Conservation (phyloP, 2,888 invertebrate species). For the Lysandra coridon region DNA sequence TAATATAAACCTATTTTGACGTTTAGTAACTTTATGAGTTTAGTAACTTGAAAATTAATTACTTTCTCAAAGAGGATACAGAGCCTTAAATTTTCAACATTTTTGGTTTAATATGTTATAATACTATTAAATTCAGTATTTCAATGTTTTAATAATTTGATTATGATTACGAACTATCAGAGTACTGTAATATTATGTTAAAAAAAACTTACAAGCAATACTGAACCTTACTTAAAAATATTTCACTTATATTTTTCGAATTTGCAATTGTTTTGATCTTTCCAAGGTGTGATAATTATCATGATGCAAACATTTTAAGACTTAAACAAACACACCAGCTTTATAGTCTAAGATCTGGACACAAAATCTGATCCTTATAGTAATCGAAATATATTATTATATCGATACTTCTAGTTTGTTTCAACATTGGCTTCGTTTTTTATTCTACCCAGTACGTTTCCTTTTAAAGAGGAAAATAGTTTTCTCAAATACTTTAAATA, state of each 20-base stretch:
- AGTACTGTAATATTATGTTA: too few relatives aligned
- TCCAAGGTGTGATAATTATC: constrained; percentile 41
- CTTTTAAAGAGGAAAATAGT: neutral
- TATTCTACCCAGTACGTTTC: neutral
- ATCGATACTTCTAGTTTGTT: neutral
- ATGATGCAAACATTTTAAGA: constrained; percentile 46
- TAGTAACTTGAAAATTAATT: neutral
- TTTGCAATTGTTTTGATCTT: constrained; percentile 37
- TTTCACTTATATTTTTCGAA: neutral
- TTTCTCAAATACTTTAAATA: neutral
- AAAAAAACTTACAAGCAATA: too few relatives aligned
- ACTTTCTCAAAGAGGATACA: neutral
- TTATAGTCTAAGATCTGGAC: constrained; percentile 4
- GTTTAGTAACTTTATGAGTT: neutral
- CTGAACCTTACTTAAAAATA: neutral
- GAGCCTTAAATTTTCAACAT: neutral
- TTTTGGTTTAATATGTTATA: too few relatives aligned
- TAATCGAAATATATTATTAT: neutral
- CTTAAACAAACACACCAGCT: constrained; percentile 43
- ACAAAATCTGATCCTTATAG: neutral
- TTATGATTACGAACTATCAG: too few relatives aligned
- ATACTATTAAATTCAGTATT: too few relatives aligned
- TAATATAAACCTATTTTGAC: neutral
- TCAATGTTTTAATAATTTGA: too few relatives aligned
- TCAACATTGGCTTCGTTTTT: neutral